Percentiles rank a stretch among this genome's conserved stretches.
These are phyloP conservation scores for Stenchaetothrips biformis DNA, from an alignment of 2,888 invertebrate genomes.

Conservation along the genomic window DNA sequence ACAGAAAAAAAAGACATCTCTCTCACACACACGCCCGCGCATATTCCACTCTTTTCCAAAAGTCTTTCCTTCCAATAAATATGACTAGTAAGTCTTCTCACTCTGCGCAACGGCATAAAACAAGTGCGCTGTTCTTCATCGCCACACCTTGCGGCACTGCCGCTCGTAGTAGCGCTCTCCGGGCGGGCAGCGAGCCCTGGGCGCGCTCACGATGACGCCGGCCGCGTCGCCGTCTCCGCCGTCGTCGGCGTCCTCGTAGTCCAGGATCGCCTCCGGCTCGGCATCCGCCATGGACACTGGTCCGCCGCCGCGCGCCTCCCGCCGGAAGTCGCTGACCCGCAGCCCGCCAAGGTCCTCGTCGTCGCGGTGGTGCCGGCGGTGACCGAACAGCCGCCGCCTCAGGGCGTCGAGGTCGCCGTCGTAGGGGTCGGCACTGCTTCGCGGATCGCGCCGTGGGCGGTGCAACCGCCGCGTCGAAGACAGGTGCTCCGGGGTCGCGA, in stretches of 20 bases:
- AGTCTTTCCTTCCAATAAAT: too few species aligned
- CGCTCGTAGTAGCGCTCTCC: constrained; percentile 5
- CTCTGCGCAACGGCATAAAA: too few species aligned
- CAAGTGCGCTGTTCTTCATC: not conserved
- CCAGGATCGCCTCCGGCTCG: not conserved
- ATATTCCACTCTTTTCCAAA: too few species aligned
- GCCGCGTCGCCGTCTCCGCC: not conserved
- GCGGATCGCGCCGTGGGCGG: not conserved
- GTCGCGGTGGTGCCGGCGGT: not conserved
- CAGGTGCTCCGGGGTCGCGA: not conserved
- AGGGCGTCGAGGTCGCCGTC: constrained; percentile 4
- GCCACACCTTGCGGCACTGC: not conserved
- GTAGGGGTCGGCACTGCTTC: not conserved
- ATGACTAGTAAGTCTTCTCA: too few species aligned
- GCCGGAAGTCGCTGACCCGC: not conserved
- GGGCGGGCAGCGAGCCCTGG: constrained; percentile 2
- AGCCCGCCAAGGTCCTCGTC: not conserved
- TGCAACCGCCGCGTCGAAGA: too few species aligned
- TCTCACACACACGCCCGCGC: too few species aligned
- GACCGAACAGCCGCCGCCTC: not conserved
- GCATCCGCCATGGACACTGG: not conserved
- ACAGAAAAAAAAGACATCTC: too few species aligned
- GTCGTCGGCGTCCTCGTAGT: not conserved
- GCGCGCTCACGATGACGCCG: not conserved
- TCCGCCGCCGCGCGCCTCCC: not conserved